phyloP scores from a whole-genome alignment of 2,113 vertebrate species.

The Sclerurus mexicanus region DNA sequence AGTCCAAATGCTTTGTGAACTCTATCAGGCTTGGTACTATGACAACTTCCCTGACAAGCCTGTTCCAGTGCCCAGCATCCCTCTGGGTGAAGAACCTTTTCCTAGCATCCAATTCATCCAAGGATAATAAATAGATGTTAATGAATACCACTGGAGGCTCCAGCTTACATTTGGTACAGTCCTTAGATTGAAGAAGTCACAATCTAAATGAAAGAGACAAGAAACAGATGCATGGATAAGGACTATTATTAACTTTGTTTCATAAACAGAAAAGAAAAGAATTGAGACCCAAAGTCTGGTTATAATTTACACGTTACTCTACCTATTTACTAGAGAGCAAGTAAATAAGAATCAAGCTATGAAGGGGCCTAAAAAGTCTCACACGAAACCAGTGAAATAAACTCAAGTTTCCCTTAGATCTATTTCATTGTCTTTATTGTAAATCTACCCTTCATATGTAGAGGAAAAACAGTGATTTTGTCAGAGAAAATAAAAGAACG shows the following conservation, averaged over 20 bases:
- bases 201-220: background rate
- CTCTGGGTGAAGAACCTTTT: background rate
- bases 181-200: background rate
- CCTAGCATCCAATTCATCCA: background rate
- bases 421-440: background rate
- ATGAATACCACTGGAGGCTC: background rate
- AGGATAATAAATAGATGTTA: background rate
- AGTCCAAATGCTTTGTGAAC: background rate
- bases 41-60: background rate
- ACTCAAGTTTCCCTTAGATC: background rate
- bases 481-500: background rate
- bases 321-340: background rate
- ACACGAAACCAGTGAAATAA: background rate
- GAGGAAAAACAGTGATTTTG: background rate
- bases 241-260: background rate
- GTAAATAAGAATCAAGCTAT: background rate
- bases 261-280: background rate
- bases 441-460: background rate
- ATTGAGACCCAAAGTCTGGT: background rate
- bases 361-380: background rate
- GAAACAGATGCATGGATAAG: background rate
- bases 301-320: background rate
- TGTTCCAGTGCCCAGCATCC: background rate
- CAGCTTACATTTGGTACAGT: background rate
- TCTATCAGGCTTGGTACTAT: background rate